Evolutionary conservation across 2,888 invertebrate genomes (phyloP), one percentile per base, ranked within the genome.

Genomic region (Cacoxenus indagator): DNA sequence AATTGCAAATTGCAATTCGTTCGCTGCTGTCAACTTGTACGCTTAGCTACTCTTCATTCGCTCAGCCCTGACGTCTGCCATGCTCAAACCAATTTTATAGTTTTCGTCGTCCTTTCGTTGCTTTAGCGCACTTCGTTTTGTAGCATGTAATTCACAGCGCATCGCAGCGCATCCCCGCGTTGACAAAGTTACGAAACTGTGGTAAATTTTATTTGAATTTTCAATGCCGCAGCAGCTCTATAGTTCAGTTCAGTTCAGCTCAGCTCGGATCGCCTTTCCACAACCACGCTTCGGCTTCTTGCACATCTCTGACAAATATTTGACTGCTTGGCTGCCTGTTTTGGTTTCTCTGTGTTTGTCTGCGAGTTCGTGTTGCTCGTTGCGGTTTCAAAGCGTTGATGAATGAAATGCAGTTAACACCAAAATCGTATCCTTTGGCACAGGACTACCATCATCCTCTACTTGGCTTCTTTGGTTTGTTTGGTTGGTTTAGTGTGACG

Each of bases 1-100:
- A 84, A 82, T 83, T 79, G 84, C 79, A 82, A 84, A 84, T 78
- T 83, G 84, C 84, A 80, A 78, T 81, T 78, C 78, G 75, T 78
- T 76, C 78, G 74, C 74, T 76, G 72, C 68, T 72, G 71, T 70
- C 67, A 71, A 69, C 67, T 67, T 65, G 37, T 37, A 14, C 37
- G 37, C 14, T 37, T 37, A 8, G 37, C 37, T 37, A 37, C 4
- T 67, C 65, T 64, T 67, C n/a, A n/a, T 43, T 24, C 57, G 8
- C 61, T 48, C 64, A 46, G 62, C 55, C 37, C 19, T 31, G n/a
- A 46, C 65, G 37, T 29, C 46, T 26, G 29, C 57, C 37, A 1
- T 14, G 9, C 8, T 37, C 2, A 4, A 4, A 37, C 37, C 0
- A 5, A 11, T 37, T n/a, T 37, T 37, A 37, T 37, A 11, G 9